phyloP scores from a whole-genome alignment of 64 coral and sea anemone species.

The Acropora tenuis region DNA sequence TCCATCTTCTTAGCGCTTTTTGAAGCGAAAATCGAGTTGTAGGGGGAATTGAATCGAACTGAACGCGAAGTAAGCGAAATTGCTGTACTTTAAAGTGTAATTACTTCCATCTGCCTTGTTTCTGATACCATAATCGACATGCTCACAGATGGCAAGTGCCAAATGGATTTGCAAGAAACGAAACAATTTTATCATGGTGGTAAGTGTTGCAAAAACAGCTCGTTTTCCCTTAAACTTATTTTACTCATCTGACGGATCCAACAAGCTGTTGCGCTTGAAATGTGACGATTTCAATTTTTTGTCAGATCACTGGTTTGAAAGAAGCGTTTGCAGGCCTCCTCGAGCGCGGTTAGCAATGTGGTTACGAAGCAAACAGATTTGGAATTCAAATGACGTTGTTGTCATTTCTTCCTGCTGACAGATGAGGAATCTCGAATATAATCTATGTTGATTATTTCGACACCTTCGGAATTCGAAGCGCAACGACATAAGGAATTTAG shows the following conservation, averaged over 20 bases:
- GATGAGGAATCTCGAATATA: not conserved
- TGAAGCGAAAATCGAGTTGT: conserved; percentile 51
- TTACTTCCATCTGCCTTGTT: not conserved
- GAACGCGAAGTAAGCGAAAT: conserved; percentile 47
- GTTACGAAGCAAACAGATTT: not conserved
- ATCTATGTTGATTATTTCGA: not conserved
- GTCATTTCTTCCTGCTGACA: not conserved
- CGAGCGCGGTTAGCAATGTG: conserved; percentile 21
- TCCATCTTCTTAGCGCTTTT: conserved; percentile 28
- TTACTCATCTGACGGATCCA: not conserved
- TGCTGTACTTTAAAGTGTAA: conserved; percentile 29
- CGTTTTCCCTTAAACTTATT: not conserved
- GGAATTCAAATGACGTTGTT: conserved; percentile 40
- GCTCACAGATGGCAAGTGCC: conserved; percentile 19
- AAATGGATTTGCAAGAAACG: not conserved
- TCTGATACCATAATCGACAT: not conserved
- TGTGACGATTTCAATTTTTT: not conserved
- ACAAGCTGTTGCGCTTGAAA: not conserved
- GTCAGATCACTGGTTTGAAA: not conserved
- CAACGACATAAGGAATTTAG: not conserved
- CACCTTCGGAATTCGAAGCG: not conserved
- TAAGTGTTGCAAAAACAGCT: not conserved
- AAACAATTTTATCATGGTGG: not conserved
- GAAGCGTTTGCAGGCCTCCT: conserved; percentile 6
- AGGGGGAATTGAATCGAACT: not conserved